Base-by-base conservation (phyloP, 2,888 invertebrate species). In the Dichetophora obliterata region DNA sequence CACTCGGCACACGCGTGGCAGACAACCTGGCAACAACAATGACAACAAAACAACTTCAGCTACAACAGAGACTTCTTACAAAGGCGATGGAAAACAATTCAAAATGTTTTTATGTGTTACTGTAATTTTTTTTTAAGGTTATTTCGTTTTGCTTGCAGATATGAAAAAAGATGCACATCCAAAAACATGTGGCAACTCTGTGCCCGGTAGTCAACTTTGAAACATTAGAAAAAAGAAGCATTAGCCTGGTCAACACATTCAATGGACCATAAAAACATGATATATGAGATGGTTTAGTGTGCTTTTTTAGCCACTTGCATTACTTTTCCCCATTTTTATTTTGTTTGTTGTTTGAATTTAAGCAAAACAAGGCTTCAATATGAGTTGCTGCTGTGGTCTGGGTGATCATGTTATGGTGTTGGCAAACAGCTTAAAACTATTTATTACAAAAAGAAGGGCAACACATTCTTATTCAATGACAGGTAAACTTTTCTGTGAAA, bases 201-300 rank as follows among this genome's bases (percentile, higher is more conserved):
- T 50, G 72, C 59, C 59, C 48, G 48, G 59, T 61, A 72, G 72
- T 72, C 61, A 14, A 19, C 37, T 37, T 22, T 22, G 16, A 14
- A 22, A 37, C 22, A 37, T 19, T 37, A 57, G 37, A 71, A 69
- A 69, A 57, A 59, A 61, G 61, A 59, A 61, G 61, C 54, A 43
- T 37, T 2, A 24, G 68, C 5, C 69, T 31, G 66, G 52, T 48
- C 66, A 66, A 66, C 74, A 57, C 52, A 74, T 66, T 74, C 54
- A 74, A 66, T 74, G 54, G 74, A 52, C 66, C 65, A 65, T 74
- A 74, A 74, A 74, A 74, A 74, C 72, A 65, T 74, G 74, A 74
- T 66, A 74, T 74, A 74, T 66, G 65, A 74, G 74, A 54, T 54
- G 74, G n/a, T 22, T 66, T 52, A 65, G 73, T 50, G 66, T 66